These are phyloP conservation scores for Brachyalestes nurse DNA, from an alignment of 2,797 vertebrate genomes.

Conservation along the genomic window DNA sequence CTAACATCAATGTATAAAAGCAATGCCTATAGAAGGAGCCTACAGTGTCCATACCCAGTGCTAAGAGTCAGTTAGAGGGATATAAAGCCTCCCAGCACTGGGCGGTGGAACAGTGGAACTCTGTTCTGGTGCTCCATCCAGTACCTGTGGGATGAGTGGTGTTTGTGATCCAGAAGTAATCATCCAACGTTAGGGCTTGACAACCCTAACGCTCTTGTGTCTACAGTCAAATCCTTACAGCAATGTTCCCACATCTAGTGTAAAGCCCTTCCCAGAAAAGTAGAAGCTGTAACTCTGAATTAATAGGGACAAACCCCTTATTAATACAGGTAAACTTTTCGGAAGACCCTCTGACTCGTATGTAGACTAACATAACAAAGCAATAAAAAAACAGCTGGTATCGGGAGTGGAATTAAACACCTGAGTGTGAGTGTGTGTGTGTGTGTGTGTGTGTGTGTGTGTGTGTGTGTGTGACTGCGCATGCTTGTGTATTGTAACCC, in stretches of 20 bases:
- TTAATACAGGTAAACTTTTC: neutral
- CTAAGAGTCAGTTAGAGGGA: no score
- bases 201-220: neutral
- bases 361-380: conserved; percentile 23
- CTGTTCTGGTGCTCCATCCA: no score
- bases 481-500: conserved; percentile 35
- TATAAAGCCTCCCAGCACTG: no score
- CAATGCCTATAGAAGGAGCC: no score
- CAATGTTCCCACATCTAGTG: no score
- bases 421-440: conserved; percentile 17
- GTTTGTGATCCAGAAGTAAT: neutral
- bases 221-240: no score
- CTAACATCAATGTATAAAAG: no score
- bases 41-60: no score
- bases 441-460: conserved; percentile 28
- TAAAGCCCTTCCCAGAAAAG: no score
- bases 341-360: neutral
- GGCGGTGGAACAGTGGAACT: no score
- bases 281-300: no score
- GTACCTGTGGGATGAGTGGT: neutral
- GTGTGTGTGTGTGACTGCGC: conserved; percentile 31
- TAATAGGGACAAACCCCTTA: no score
- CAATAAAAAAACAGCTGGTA: conserved; percentile 25
- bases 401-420: conserved; percentile 11
- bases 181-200: neutral